phyloP scores from a whole-genome alignment of 2,113 vertebrate genomes.

The Kryptolebias marmoratus region DNA sequence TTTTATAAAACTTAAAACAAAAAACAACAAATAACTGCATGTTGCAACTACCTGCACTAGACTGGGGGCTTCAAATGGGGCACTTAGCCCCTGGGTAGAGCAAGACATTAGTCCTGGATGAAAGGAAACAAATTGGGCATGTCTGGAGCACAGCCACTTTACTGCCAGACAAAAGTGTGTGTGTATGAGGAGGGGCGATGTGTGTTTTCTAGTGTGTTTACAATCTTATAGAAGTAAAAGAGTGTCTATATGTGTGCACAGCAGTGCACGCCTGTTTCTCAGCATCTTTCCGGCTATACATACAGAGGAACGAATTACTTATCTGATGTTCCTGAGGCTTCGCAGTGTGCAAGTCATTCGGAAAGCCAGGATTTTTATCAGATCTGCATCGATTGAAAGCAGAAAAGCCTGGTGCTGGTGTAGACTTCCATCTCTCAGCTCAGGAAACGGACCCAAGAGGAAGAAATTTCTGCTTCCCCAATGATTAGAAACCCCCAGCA shows the following conservation, averaged over 20 bases:
- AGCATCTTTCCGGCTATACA: slow-evolving; percentile 47
- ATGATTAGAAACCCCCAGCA: slow-evolving; percentile 61
- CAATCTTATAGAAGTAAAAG: slow-evolving; percentile 4
- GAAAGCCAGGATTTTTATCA: slow-evolving; percentile 70
- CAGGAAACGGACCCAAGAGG: slow-evolving; percentile 51
- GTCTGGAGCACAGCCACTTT: slow-evolving; percentile 74
- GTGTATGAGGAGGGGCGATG: slow-evolving; percentile 7
- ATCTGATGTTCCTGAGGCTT: slow-evolving; percentile 73
- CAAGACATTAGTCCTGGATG: slow-evolving; percentile 80
- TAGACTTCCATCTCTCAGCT: slow-evolving; percentile 62
- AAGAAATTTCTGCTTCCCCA: slow-evolving; percentile 35
- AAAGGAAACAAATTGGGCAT: slow-evolving; percentile 83
- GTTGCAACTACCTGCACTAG: slow-evolving; percentile 51
- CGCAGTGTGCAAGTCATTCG: slow-evolving; percentile 36
- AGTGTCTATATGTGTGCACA: slow-evolving; percentile 14
- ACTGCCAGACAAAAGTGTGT: slow-evolving; percentile 58
- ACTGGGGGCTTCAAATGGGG: slow-evolving; percentile 65
- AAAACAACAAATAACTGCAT: slow-evolving; percentile 54
- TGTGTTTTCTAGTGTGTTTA: slow-evolving; percentile 39
- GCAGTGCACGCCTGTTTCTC: slow-evolving; percentile 34
- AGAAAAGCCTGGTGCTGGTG: slow-evolving; percentile 55
- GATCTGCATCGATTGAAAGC: slow-evolving; percentile 68
- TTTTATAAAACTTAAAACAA: slow-evolving; percentile 55
- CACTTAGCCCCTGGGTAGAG: slow-evolving; percentile 71
- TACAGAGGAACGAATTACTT: slow-evolving; percentile 68